phyloP scores from a whole-genome alignment of 2,797 vertebrate species.

The Channallabes apus region DNA sequence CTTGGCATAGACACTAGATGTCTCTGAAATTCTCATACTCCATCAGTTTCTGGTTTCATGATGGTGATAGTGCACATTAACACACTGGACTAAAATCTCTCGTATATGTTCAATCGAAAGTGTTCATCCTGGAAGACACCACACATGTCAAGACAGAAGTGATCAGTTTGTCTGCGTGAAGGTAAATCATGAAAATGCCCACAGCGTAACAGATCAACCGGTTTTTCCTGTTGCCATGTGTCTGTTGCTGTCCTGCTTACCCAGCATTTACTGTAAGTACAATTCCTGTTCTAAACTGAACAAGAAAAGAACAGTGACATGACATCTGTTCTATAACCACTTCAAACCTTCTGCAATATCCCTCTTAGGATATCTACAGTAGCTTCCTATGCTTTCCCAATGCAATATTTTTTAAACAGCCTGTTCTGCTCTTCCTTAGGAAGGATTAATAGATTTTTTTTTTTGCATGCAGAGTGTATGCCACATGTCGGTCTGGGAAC shows the following conservation, averaged over 20 bases:
- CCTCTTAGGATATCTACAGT: neutral
- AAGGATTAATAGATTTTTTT: slow-evolving; percentile 33
- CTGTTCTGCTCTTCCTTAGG: neutral
- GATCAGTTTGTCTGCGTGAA: neutral
- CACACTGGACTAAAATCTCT: neutral
- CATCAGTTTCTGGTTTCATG: neutral
- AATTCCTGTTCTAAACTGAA: neutral
- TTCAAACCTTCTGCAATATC: neutral
- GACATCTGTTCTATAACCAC: neutral
- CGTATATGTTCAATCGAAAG: neutral
- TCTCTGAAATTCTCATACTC: neutral
- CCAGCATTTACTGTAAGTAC: neutral
- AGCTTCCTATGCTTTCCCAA: neutral
- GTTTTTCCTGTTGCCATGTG: neutral
- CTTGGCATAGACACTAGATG: too few relatives aligned
- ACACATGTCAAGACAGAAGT: neutral
- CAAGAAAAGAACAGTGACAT: neutral
- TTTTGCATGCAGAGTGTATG: slow-evolving; percentile 9
- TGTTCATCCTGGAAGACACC: neutral
- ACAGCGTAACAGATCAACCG: neutral
- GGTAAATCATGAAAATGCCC: neutral
- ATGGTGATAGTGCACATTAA: neutral
- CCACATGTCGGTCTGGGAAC: slow-evolving; percentile 23
- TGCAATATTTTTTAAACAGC: neutral
- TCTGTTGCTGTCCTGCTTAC: neutral